Evolutionary conservation across 2,113 vertebrate genomes (phyloP).

Genomic region (Apteryx mantelli): DNA sequence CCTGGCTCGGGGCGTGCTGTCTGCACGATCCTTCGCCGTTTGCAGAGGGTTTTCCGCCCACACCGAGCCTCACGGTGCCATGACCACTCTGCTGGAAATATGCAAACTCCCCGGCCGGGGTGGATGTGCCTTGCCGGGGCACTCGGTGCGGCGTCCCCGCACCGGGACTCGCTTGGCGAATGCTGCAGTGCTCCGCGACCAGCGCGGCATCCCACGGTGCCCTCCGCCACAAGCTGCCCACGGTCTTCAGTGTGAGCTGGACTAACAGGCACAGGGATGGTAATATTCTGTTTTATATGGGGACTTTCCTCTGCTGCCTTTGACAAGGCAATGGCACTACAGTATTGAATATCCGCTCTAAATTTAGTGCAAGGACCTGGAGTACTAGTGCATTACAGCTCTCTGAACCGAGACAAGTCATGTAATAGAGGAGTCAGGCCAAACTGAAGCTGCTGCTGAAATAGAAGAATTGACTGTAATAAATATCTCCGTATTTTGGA

Average conservation of each 20-base stretch:
- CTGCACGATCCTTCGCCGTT: background rate
- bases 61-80: background rate
- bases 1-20: fast-evolving
- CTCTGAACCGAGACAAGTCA: background rate
- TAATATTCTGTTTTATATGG: background rate
- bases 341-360: background rate
- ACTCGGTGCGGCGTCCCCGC: background rate
- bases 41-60: background rate
- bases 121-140: fast-evolving
- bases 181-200: background rate
- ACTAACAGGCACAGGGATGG: background rate
- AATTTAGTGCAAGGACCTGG: background rate
- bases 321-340: background rate
- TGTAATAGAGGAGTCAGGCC: background rate
- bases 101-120: background rate
- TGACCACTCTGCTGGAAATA: background rate
- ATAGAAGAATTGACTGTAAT: background rate
- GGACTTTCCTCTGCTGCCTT: background rate
- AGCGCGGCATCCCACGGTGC: background rate
- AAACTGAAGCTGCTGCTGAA: background rate
- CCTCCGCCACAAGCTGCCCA: background rate
- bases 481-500: background rate
- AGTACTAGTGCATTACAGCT: background rate
- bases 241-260: background rate
- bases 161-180: background rate